Conservation (phyloP, 2,113 vertebrate species). For the Danionella cerebrum region DNA sequence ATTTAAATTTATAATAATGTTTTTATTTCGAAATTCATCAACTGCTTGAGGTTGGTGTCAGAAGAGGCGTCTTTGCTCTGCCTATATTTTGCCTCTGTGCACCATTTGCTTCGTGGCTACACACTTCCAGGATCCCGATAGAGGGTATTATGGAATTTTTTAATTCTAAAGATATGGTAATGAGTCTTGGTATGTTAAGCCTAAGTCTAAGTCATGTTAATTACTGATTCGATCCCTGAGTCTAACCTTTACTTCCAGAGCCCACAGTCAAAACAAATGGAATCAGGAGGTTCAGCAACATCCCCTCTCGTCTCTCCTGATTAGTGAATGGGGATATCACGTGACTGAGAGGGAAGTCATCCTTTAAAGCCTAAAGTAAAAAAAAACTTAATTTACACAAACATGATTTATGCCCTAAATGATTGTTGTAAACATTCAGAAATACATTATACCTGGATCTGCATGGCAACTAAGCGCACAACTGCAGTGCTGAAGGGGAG, state of each 20-base stretch:
- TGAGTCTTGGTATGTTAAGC: too few relatives aligned
- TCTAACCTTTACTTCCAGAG: slow-evolving; percentile 97
- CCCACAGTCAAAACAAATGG: slow-evolving; percentile 98
- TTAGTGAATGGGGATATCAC: slow-evolving; percentile 99
- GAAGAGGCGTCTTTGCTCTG: too few relatives aligned
- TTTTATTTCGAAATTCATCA: too few relatives aligned
- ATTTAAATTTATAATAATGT: too few relatives aligned
- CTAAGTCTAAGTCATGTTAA: too few relatives aligned
- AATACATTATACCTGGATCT: slow-evolving; percentile 82
- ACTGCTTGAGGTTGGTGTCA: too few relatives aligned
- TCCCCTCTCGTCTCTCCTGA: slow-evolving; percentile 97
- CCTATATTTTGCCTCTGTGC: too few relatives aligned
- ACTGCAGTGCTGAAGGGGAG: slow-evolving; percentile 98
- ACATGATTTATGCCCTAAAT: neutral
- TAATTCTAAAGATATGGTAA: too few relatives aligned
- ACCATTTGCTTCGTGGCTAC: too few relatives aligned
- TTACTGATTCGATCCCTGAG: neutral
- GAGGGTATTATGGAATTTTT: too few relatives aligned
- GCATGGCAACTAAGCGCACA: slow-evolving; percentile 94
- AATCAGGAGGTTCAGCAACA: slow-evolving; percentile 97
- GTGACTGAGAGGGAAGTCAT: slow-evolving; percentile 96
- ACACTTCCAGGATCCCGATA: too few relatives aligned
- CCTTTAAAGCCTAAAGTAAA: slow-evolving; percentile 86
- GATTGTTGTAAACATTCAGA: neutral
- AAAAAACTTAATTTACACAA: neutral